Conservation (phyloP, 1,140 invertebrate species). For the Penaeus vannamei region DNA sequence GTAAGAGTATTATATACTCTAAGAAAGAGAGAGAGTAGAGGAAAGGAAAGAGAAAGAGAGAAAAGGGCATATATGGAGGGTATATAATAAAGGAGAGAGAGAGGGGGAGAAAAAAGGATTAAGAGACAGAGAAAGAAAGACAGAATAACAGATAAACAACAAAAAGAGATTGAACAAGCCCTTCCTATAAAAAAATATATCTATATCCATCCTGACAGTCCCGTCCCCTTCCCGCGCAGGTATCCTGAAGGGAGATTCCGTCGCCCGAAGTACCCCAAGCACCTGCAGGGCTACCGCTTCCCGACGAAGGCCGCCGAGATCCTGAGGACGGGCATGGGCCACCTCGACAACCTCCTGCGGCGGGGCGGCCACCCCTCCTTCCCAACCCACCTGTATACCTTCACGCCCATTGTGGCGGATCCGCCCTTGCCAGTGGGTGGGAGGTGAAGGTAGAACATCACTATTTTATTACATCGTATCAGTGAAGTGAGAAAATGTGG, state of each 20-base stretch:
- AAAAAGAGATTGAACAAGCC: neutral
- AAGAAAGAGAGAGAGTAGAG: neutral
- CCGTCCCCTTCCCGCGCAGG: conserved; percentile 24
- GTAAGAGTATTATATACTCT: too few relatives aligned
- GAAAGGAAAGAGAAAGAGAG: conserved; percentile 5
- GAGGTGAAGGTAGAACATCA: too few relatives aligned
- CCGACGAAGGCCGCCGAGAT: conserved; percentile 18
- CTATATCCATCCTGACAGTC: neutral
- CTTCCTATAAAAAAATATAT: neutral
- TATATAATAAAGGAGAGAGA: neutral
- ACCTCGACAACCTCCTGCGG: conserved; percentile 20
- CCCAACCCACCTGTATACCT: conserved; percentile 52
- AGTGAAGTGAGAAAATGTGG: too few relatives aligned
- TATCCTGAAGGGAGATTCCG: conserved; percentile 62
- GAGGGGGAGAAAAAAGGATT: neutral
- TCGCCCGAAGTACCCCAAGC: conserved; percentile 66
- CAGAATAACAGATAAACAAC: neutral
- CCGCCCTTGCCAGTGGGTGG: neutral
- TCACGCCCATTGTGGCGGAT: conserved; percentile 50
- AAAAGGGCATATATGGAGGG: neutral
- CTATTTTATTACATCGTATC: too few relatives aligned
- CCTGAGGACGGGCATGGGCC: conserved; percentile 34
- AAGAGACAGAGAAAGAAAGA: conserved; percentile 6
- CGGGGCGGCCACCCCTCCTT: conserved; percentile 45
- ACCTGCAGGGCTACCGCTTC: conserved; percentile 64